Conservation (phyloP, 1,140 invertebrate genomes). For the Procambarus clarkii region DNA sequence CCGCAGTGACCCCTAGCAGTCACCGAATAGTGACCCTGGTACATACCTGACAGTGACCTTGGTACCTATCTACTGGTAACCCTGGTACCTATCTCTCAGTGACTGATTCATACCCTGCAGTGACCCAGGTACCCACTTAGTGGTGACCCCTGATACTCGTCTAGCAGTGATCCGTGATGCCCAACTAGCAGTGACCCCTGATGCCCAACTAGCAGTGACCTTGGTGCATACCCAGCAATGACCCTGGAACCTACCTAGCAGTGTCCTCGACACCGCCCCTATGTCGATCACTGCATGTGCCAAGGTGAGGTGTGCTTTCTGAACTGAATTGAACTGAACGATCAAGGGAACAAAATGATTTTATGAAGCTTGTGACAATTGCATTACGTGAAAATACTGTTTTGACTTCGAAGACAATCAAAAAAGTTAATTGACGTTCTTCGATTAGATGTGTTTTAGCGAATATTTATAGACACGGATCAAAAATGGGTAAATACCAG, state of each 20-base stretch:
- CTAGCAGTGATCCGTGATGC: no score
- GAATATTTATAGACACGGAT: background rate
- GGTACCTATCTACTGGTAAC: no score
- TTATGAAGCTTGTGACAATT: background rate
- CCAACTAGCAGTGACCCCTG: no score
- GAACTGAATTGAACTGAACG: background rate
- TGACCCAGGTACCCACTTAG: background rate
- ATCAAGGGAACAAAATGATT: background rate
- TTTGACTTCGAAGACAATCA: background rate
- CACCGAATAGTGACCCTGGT: background rate
- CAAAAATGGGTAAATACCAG: conserved; percentile 39
- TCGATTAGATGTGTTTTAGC: conserved; percentile 9
- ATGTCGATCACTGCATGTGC: no score
- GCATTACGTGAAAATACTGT: background rate
- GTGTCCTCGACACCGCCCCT: no score
- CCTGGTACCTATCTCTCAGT: no score
- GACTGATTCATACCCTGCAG: no score
- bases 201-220: no score
- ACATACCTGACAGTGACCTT: no score
- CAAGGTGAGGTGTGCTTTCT: background rate
- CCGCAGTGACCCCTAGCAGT: background rate
- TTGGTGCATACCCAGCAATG: no score
- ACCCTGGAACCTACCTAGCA: no score
- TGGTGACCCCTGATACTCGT: no score
- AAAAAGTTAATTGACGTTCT: background rate